Evolutionary conservation across 2,888 invertebrate genomes (phyloP), one percentile per base, ranked within the genome.

Genomic region (Molorchus minor): DNA sequence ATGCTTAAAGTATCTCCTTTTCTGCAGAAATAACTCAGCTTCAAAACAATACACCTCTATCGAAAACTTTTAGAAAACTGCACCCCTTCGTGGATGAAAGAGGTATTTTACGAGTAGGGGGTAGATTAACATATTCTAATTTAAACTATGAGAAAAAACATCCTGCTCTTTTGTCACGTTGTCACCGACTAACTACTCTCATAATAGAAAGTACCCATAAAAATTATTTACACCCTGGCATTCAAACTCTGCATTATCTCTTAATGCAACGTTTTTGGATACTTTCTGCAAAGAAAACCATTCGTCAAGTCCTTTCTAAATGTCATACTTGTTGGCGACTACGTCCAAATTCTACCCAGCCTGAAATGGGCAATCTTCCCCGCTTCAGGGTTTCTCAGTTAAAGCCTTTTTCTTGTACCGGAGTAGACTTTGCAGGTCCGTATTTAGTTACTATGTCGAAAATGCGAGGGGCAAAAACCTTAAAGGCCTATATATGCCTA

Each of bases 181-280:
- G 17, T 3, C 30, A 16, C 30, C 15, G 30, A 10, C 16, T 13
- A 25, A 29, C 46, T 12, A 12, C 7, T 29, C 46, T 25, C 2
- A 16, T 46, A 13, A 46, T 46, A 16, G 13, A 46, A 30, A 30
- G 10, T 5, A 30, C 16, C 5, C 30, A 46, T 29, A 2, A 12
- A 2, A 46, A 30, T 13, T 16, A 46, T 46, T 46, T 46, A 13
- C 46, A 46, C 15, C 16, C 46, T 8, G 46, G 46, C 3, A 10
- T 17, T 30, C 46, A 15, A 4, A 46, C 46, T 12, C 17, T 46
- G 5, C 46, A 46, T n/a, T 46, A 30, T 30, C 17, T 46, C 10
- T 8, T 30, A 4, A 4, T 79, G 83, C 89, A 89, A 38, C 89
- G 83, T 1, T 86, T 82, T 64, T 88, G 89, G 66, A 84, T 86